phyloP scores from a whole-genome alignment of 2,888 invertebrate genomes.

The Liopterus haemorrhoidalis region DNA sequence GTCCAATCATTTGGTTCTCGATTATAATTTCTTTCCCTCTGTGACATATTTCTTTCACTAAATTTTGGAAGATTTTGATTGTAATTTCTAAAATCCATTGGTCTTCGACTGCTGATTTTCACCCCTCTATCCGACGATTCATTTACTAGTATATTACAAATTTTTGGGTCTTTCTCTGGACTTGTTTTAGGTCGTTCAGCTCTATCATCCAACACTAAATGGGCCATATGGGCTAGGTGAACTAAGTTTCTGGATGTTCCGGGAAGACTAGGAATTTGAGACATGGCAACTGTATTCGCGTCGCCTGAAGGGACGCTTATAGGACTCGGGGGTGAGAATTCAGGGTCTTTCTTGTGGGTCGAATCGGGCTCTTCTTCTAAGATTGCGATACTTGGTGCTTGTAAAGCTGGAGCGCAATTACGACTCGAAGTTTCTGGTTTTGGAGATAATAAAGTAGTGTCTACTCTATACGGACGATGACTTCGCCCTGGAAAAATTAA shows the following conservation, averaged over 20 bases:
- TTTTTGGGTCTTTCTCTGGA: constrained; percentile 41
- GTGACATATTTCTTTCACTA: constrained; percentile 14
- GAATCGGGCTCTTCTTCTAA: constrained; percentile 35
- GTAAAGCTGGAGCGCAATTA: constrained; percentile 27
- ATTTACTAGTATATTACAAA: constrained; percentile 39
- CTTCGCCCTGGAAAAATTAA: constrained; percentile 18
- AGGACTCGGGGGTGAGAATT: constrained; percentile 31
- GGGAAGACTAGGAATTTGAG: constrained; percentile 31
- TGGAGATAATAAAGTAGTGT: constrained; percentile 10
- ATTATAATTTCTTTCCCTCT: not conserved
- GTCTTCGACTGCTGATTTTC: constrained; percentile 15
- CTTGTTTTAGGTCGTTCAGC: constrained; percentile 43
- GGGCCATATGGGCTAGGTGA: constrained; percentile 40
- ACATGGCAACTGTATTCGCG: constrained; percentile 34
- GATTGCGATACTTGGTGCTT: constrained; percentile 34
- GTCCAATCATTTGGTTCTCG: constrained; percentile 1
- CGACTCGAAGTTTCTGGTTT: constrained; percentile 19
- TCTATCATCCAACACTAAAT: constrained; percentile 39
- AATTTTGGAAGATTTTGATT: constrained; percentile 11
- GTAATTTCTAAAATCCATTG: no score
- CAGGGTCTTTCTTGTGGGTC: constrained; percentile 29
- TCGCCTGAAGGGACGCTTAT: constrained; percentile 36
- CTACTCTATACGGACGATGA: constrained; percentile 18
- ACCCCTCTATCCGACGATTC: constrained; percentile 19
- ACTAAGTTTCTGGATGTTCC: constrained; percentile 34